Conservation (phyloP, 2,888 invertebrate genomes). For the Calliopum simillimum region DNA sequence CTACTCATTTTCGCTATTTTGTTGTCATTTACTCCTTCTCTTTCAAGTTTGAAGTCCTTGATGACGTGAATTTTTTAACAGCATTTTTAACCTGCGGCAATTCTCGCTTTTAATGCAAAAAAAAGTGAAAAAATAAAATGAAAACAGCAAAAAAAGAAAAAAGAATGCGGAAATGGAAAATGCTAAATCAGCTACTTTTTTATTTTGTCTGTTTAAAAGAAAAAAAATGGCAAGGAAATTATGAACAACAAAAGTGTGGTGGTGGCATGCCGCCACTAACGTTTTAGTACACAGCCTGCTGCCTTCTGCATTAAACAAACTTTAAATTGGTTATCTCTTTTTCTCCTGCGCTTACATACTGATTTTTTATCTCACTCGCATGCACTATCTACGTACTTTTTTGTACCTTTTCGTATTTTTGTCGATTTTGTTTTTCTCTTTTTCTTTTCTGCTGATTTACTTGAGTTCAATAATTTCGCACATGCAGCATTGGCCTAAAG, state of each 20-base stretch:
- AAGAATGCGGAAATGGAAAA: conserved; percentile 7
- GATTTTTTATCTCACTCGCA: too few relatives aligned
- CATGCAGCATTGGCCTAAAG: too few relatives aligned
- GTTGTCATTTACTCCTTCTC: not conserved
- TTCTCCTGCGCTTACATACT: too few relatives aligned
- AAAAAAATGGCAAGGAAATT: not conserved
- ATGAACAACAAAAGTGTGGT: not conserved
- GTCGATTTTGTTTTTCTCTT: too few relatives aligned
- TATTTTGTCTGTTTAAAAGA: not conserved
- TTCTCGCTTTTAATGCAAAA: not conserved
- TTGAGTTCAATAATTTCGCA: too few relatives aligned
- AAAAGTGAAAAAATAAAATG: not conserved
- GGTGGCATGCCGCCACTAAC: too few relatives aligned
- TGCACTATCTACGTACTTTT: too few relatives aligned
- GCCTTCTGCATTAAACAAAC: too few relatives aligned
- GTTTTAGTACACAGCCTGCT: too few relatives aligned
- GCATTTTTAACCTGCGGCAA: conserved; percentile 34
- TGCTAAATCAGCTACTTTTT: conserved; percentile 21
- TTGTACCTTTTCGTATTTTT: too few relatives aligned
- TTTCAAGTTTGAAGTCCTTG: conserved; percentile 25
- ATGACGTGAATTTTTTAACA: conserved; percentile 37
- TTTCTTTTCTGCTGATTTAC: too few relatives aligned
- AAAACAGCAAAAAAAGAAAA: conserved; percentile 2
- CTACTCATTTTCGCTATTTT: not conserved
- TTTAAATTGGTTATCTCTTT: too few relatives aligned